These are phyloP conservation scores for Epinotia nisella DNA, from an alignment of 2,888 invertebrate genomes.

Conservation along the genomic window DNA sequence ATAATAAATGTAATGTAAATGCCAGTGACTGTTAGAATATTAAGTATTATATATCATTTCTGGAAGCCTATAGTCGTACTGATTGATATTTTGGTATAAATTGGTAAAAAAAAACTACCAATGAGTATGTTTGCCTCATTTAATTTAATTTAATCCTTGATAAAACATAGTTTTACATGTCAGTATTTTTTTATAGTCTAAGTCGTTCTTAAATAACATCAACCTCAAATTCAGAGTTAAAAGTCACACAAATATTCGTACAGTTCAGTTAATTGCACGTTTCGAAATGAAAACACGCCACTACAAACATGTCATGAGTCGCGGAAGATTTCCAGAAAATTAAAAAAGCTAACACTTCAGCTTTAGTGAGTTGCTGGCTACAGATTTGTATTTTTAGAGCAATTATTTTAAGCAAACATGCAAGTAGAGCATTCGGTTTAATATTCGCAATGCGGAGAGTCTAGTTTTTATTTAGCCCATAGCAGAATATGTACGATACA, in stretches of 20 bases:
- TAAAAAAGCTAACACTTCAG: conserved; percentile 8
- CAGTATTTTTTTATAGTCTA: no score
- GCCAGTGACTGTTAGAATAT: no score
- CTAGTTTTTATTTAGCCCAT: conserved; percentile 44
- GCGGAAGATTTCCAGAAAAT: conserved; percentile 10
- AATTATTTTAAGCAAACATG: conserved; percentile 25
- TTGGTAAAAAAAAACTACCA: no score
- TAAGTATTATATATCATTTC: no score
- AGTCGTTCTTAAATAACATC: no score
- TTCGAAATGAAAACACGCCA: not conserved
- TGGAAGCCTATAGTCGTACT: no score
- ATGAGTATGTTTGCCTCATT: no score
- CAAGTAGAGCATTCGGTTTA: conserved; percentile 15
- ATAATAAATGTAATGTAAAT: no score
- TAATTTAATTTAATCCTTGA: no score
- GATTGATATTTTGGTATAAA: no score
- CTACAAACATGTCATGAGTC: not conserved
- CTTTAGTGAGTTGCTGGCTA: conserved; percentile 1
- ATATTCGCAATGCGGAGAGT: conserved; percentile 38
- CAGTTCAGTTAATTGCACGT: not conserved
- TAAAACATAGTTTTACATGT: no score
- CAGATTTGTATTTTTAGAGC: conserved; percentile 33
- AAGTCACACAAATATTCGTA: not conserved
- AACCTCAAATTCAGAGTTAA: no score
- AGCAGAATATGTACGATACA: conserved; percentile 42